These are phyloP conservation scores for Tenthredo amoena DNA, from an alignment of 2,888 invertebrate genomes.

Conservation along the genomic window DNA sequence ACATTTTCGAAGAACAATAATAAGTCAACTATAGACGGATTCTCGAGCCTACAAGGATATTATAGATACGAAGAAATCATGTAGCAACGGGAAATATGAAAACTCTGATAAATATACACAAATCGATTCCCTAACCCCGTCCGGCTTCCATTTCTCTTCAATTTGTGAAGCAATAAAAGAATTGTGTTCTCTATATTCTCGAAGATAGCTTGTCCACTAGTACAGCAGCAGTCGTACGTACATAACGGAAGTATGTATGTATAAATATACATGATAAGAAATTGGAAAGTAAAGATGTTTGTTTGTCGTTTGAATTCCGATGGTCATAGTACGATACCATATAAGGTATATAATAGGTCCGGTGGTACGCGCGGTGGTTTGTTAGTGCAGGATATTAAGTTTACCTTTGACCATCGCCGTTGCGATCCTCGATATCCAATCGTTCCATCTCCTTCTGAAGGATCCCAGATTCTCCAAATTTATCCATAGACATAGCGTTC, in stretches of 20 bases:
- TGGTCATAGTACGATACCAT: neutral
- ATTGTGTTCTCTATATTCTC: neutral
- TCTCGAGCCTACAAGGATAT: neutral
- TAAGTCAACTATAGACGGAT: neutral
- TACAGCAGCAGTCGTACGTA: neutral
- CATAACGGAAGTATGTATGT: neutral
- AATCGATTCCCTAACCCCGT: neutral
- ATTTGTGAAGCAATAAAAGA: too few species aligned
- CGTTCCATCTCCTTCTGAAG: slow-evolving; percentile 76
- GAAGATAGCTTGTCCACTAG: neutral
- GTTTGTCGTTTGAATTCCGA: neutral
- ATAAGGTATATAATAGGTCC: neutral
- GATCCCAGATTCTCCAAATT: slow-evolving; percentile 71
- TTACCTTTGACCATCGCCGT: slow-evolving; percentile 75
- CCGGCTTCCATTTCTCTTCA: too few species aligned
- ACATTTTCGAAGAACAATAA: neutral
- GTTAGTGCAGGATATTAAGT: neutral
- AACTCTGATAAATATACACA: neutral
- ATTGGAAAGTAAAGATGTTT: neutral
- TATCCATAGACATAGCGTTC: slow-evolving; percentile 73
- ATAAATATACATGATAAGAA: neutral
- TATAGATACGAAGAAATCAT: neutral
- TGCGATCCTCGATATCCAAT: slow-evolving; percentile 75
- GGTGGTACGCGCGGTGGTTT: neutral
- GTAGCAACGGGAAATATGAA: neutral